phyloP scores from a whole-genome alignment of 37 sponge, comb jelly and placozoan species.

The Spongia lamella region DNA sequence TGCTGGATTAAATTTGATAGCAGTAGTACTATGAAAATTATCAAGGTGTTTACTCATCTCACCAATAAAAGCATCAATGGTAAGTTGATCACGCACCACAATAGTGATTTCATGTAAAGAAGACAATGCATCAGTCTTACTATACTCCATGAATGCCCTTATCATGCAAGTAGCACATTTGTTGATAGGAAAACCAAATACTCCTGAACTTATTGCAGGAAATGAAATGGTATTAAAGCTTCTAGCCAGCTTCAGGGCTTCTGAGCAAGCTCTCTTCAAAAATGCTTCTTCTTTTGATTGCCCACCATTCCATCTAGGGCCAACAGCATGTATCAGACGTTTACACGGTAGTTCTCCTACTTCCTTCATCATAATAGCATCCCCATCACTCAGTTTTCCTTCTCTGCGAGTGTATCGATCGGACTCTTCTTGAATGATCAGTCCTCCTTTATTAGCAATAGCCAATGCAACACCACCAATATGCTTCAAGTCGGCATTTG shows the following conservation, averaged over 20 bases:
- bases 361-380: conserved; percentile 38
- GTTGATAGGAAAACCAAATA: conserved; percentile 61
- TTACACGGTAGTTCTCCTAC: conserved; percentile 61
- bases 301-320: conserved; percentile 47
- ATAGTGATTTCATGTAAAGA: conserved; percentile 27
- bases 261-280: conserved; percentile 13
- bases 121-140: neutral
- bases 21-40: too few species aligned
- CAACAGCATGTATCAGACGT: conserved; percentile 66
- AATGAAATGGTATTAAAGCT: conserved; percentile 45
- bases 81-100: conserved; percentile 2
- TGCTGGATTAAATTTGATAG: too few species aligned
- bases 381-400: conserved; percentile 43
- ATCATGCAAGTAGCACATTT: conserved; percentile 43
- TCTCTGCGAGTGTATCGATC: neutral
- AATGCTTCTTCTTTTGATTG: conserved; percentile 15
- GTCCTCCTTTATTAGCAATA: conserved; percentile 60
- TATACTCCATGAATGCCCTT: conserved; percentile 19
- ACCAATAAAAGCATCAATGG: too few species aligned
- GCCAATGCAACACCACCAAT: conserved; percentile 57
- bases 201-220: conserved; percentile 70
- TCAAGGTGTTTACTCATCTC: too few species aligned
- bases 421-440: conserved; percentile 49
- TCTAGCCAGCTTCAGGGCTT: conserved; percentile 12
- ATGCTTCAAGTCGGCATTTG: conserved; percentile 61